Base-by-base conservation (phyloP, 2,113 vertebrate genomes). In the Oxyura jamaicensis region DNA sequence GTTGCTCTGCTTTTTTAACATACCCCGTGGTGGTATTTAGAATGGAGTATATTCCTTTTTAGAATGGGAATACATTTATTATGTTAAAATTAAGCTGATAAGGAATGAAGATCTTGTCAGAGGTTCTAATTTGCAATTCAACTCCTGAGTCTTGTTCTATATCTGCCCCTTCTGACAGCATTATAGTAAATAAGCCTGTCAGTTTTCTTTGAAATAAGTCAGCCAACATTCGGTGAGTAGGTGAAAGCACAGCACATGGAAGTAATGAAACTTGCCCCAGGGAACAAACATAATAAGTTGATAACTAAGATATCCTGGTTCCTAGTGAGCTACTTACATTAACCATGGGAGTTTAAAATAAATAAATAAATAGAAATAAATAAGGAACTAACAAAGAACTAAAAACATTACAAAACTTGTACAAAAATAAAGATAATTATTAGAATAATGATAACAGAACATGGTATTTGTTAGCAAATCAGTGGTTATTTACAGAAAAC, bases 181-280 rank as follows among this genome's bases (percentile, higher is more conserved):
- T 75, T 90, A 42, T 55, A 77, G 76, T 94, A 90, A 85, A 90
- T 91, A 91, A 91, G 60, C 17, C 29, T 65, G 62, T 63, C 46
- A 77, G 31, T 86, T 86, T 88, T 90, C 82, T 77, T 85, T 94
- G 79, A 90, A 75, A 74, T 78, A 67, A 56, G 33, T 90, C 73
- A 94, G 39, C 48, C 59, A 83, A 35, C 31, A 11, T 83, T 91
- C 73, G 63, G 26, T 65, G 88, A 86, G 55, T 41, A 46, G 82
- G 79, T 93, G 79, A 95, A 91, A 93, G 59, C 59, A 66, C 44
- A 59, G 55, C 46, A 52, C 52, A 36, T 62, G 29, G 66, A 83
- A 94, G 81, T 90, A 93, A 86, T 83, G 68, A 52, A 52, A 44
- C 63, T 88, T 90, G 55, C 79, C 50, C 48, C 48, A 68, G 52